These are phyloP conservation scores for Gymnocephalus cernua DNA, from an alignment of 2,113 vertebrate genomes.

Conservation along the genomic window DNA sequence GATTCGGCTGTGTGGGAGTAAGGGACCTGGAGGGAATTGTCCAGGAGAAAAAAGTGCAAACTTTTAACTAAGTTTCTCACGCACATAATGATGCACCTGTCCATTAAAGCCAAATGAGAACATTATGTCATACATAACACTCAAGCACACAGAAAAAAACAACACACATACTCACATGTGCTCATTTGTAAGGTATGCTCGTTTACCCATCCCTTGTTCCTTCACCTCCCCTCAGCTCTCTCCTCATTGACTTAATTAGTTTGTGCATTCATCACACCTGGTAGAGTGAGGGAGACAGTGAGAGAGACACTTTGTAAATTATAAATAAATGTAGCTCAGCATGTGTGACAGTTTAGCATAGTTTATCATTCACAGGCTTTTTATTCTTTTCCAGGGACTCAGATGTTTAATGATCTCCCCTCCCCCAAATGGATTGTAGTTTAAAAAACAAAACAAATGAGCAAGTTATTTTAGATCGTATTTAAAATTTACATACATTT, in stretches of 20 bases:
- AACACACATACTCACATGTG: not conserved
- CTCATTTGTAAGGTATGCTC: conserved; percentile 29
- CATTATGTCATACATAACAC: conserved; percentile 38
- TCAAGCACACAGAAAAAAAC: not conserved
- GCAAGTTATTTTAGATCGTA: conserved; percentile 19
- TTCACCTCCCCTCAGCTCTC: conserved; percentile 34
- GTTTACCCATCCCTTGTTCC: conserved; percentile 32
- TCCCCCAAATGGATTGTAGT: not conserved
- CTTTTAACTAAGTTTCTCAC: conserved; percentile 46
- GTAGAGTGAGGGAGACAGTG: conserved; percentile 3
- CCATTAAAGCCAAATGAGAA: conserved; percentile 62
- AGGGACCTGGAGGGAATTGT: conserved; percentile 56
- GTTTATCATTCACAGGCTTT: conserved; percentile 15
- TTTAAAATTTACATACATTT: conserved; percentile 19
- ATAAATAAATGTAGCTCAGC: conserved; percentile 37
- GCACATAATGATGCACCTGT: conserved; percentile 65
- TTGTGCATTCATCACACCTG: conserved; percentile 52
- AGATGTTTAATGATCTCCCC: conserved; percentile 18
- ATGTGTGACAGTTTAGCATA: conserved; percentile 3
- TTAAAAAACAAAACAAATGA: not conserved
- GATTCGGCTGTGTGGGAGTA: conserved; percentile 60
- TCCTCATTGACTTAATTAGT: conserved; percentile 55
- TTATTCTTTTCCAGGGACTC: not conserved
- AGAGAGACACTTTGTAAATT: conserved; percentile 17
- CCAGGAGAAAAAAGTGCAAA: conserved; percentile 52